Conservation (phyloP, 1,140 invertebrate genomes). For the Odontomachus brunneus region DNA sequence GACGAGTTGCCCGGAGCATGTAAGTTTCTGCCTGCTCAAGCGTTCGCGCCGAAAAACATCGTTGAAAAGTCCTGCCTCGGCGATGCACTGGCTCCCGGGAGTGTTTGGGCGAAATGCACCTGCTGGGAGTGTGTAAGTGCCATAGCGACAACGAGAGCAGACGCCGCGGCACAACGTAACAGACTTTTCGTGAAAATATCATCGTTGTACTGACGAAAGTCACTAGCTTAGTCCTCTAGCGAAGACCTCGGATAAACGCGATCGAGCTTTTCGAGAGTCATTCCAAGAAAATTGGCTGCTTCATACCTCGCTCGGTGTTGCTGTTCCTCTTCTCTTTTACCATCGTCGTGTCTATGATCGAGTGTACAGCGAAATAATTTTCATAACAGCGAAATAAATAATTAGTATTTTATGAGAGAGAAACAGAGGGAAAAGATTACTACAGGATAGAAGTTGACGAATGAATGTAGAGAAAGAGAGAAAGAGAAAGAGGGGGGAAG, state of each 20-base stretch:
- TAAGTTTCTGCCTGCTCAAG: slow-evolving; percentile 20
- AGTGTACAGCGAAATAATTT: not conserved
- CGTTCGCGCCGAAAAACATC: not conserved
- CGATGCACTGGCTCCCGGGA: slow-evolving; percentile 7
- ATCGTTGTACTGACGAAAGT: not conserved
- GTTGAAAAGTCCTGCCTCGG: slow-evolving; percentile 12
- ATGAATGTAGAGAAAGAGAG: no score
- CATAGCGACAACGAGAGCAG: not conserved
- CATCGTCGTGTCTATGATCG: not conserved
- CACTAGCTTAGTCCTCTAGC: not conserved
- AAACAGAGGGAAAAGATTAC: no score
- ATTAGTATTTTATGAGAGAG: not conserved
- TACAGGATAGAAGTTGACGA: not conserved
- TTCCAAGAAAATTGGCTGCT: not conserved
- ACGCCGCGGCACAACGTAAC: not conserved
- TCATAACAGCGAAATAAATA: not conserved
- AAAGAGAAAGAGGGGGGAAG: no score
- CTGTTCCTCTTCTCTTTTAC: not conserved
- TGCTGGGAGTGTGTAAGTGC: not conserved
- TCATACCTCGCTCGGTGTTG: no score
- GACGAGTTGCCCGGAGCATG: slow-evolving; percentile 15
- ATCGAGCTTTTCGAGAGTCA: not conserved
- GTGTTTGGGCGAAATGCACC: not conserved
- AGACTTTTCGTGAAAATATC: slow-evolving; percentile 30
- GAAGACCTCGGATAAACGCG: not conserved